phyloP scores from a whole-genome alignment of 2,888 invertebrate genomes.

The Pogonocherus hispidulus region DNA sequence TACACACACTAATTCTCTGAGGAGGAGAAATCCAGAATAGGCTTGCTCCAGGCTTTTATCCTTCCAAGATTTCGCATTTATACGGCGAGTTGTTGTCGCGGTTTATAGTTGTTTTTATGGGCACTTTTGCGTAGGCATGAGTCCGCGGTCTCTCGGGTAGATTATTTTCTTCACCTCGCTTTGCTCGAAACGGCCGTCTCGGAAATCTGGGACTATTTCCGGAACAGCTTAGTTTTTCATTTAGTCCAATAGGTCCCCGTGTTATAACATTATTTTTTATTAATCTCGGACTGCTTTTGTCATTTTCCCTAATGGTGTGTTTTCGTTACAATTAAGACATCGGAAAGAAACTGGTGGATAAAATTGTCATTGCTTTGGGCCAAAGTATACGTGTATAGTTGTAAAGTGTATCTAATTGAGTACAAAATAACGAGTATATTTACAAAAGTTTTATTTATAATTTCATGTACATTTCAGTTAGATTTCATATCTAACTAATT shows the following conservation, averaged over 20 bases:
- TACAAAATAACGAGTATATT: too few species aligned
- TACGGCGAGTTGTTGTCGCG: conserved; percentile 44
- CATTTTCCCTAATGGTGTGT: neutral
- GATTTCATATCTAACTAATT: too few species aligned
- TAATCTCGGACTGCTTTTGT: neutral
- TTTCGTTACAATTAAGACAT: neutral
- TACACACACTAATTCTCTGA: neutral
- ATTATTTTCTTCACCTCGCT: neutral
- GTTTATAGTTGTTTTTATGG: conserved; percentile 45
- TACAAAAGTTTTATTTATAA: too few species aligned
- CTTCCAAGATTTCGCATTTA: conserved; percentile 49
- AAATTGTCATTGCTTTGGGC: too few species aligned
- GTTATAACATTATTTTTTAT: conserved; percentile 5
- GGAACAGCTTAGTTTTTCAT: conserved; percentile 4
- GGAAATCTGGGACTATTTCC: neutral
- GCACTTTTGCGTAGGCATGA: conserved; percentile 3
- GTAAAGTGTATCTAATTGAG: too few species aligned
- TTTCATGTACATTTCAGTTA: too few species aligned
- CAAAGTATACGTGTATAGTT: too few species aligned
- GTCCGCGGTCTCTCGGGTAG: neutral
- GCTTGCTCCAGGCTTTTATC: conserved; percentile 38
- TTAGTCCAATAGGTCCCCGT: neutral
- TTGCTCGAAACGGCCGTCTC: neutral
- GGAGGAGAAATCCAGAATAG: neutral
- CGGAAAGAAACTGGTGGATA: too few species aligned